Evolutionary conservation across 2,797 vertebrate genomes (phyloP), one percentile per base, ranked within the genome.

Genomic region (Pseudomugil gertrudae): DNA sequence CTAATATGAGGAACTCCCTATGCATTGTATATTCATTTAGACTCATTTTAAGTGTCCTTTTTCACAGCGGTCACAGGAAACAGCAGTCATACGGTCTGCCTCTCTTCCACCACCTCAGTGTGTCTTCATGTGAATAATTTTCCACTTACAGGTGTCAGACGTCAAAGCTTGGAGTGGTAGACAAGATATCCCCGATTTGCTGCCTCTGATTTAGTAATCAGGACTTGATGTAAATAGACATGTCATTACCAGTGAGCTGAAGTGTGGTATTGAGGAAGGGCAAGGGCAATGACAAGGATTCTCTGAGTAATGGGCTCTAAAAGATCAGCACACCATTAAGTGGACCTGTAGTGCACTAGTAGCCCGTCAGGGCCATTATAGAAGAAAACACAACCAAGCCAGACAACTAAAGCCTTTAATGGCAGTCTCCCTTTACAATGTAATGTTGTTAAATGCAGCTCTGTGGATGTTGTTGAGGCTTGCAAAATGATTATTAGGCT

Each of bases 251-350:
- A 30, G 64, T 26, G 59, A 90, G 82, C 78, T 76, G 68, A 68
- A 80, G 83, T 79, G 86, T 72, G 74, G 63, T 64, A 68, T 69
- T 59, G 83, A 63, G 52, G 81, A 65, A 83, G 86, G 82, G 75
- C 76, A 84, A 78, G 83, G 85, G 72, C 88, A 89, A 80, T 80
- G 84, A 90, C 85, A 87, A 89, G 85, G 78, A 87, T 90, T 79
- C 80, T 85, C 73, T 70, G 80, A 85, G 79, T 92, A 92, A 93
- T 91, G 85, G 87, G 78, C 82, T 90, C 68, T 43, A 68, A 81
- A 81, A 85, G 76, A 88, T 90, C 88, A 74, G 68, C 71, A 66
- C 66, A 67, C 63, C 65, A 83, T 89, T 87, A 84, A 80, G 67
- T 81, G 66, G 82, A 73, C 84, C 77, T 78, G 67, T 2, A 57